Evolutionary conservation across 2,113 vertebrate species (phyloP).

Genomic region (Steatornis caripensis): DNA sequence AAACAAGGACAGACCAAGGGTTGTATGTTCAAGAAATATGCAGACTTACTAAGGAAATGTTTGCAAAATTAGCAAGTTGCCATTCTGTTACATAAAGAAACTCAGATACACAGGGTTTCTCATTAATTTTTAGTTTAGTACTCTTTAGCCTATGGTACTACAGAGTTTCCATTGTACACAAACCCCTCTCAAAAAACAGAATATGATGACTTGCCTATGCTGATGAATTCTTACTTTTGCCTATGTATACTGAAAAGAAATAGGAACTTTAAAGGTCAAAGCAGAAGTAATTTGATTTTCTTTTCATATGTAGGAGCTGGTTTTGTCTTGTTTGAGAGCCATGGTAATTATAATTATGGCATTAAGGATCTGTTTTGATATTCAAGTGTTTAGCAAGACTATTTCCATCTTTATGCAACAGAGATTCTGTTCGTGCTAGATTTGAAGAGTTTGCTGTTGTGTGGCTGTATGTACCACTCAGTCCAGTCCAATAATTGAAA

Average conservation of each 20-base stretch:
- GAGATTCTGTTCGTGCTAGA: neutral
- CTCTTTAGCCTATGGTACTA: neutral
- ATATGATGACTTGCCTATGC: neutral
- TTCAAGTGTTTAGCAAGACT: neutral
- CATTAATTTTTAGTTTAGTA: neutral
- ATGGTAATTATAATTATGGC: neutral
- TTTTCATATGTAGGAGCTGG: neutral
- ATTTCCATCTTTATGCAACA: neutral
- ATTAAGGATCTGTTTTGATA: neutral
- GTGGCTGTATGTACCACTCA: neutral
- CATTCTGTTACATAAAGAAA: neutral
- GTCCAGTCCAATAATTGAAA: neutral
- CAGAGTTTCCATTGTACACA: neutral
- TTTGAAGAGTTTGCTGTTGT: neutral
- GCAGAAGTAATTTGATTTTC: neutral
- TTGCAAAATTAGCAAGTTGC: neutral
- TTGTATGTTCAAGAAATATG: neutral
- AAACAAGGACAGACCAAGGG: neutral
- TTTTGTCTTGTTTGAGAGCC: neutral
- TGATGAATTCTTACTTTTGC: neutral
- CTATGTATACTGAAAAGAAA: neutral
- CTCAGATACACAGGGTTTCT: neutral
- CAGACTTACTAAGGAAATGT: neutral
- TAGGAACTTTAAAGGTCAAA: conserved; percentile 7
- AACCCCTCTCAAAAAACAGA: neutral